Evolutionary conservation across 2,888 invertebrate genomes (phyloP), one percentile per base, ranked within the genome.

Genomic region (Drosophila melanocephala): DNA sequence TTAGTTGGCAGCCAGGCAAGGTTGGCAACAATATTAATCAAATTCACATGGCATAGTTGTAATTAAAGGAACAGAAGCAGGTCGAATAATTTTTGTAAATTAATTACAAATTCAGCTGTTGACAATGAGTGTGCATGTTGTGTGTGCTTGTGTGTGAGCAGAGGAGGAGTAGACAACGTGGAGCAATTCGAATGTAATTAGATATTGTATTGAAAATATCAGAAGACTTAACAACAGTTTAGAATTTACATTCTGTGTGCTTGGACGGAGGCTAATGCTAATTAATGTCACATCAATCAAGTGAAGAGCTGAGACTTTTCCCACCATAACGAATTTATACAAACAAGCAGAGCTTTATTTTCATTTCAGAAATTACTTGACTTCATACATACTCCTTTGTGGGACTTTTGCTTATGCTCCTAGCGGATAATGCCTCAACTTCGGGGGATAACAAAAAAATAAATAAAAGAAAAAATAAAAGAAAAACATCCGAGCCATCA

Each of bases 281-380:
- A 89, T 84, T 83, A 76, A 71, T 52, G 50, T 9, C 50, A 44
- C 73, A 89, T 87, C 79, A 75, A 84, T 86, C 84, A 81, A 60
- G 16, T 50, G n/a, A 39, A 60, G 72, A 66, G 51, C 42, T 50
- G 37, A 44, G 33, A 19, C 19, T 47, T 56, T 55, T 7, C 22
- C 12, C 63, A 33, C 37, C 37, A 47, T 44, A 59, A 62, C 52
- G 52, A 61, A 57, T 55, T 47, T 61, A 44, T 57, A 35, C 56
- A 66, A 72, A 72, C 55, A 53, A 44, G 35, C 57, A 26, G 19
- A 65, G 76, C 70, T 70, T 75, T 68, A 47, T 66, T 52, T 72
- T 59, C 72, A 68, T 75, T 65, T 53, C 28, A 39, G 35, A 71
- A 82, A 75, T 75, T 78, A 63, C 64, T 75, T 58, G 72, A 78